Percentiles rank a stretch among this genome's conserved stretches.
phyloP scores from a whole-genome alignment of 1,140 invertebrate genomes.

The Cataglyphis hispanica region DNA sequence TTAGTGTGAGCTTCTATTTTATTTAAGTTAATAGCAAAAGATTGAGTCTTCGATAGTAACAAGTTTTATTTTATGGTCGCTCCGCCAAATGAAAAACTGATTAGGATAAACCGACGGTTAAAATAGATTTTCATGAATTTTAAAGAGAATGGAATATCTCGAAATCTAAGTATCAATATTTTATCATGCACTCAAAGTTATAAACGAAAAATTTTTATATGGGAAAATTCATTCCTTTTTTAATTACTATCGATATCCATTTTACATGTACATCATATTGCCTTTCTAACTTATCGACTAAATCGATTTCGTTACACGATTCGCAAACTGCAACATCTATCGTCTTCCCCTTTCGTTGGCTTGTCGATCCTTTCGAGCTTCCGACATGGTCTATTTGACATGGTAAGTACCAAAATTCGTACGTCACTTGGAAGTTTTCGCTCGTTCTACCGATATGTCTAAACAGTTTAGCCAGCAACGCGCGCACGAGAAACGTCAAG shows the following conservation, averaged over 20 bases:
- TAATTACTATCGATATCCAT: not conserved
- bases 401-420: slow-evolving; percentile 59
- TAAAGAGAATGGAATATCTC: not conserved
- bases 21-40: not conserved
- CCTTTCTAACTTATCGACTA: not conserved
- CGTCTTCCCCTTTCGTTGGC: slow-evolving; percentile 11
- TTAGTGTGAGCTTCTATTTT: not conserved
- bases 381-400: slow-evolving; percentile 24
- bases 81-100: not conserved
- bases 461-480: slow-evolving; percentile 56
- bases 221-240: not conserved
- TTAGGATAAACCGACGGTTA: not conserved
- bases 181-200: not conserved
- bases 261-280: not conserved
- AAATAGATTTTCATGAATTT: not conserved
- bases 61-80: not conserved
- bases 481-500: slow-evolving; percentile 54
- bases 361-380: slow-evolving; percentile 50
- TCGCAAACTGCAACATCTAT: not conserved
- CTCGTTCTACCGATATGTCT: slow-evolving; percentile 47
- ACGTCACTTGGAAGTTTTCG: slow-evolving; percentile 57
- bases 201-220: not conserved
- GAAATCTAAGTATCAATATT: not conserved
- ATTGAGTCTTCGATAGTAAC: not conserved
- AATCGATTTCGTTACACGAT: slow-evolving; percentile 2